Evolutionary conservation across 2,888 invertebrate species (phyloP).

Genomic region (Lutraria lutraria): DNA sequence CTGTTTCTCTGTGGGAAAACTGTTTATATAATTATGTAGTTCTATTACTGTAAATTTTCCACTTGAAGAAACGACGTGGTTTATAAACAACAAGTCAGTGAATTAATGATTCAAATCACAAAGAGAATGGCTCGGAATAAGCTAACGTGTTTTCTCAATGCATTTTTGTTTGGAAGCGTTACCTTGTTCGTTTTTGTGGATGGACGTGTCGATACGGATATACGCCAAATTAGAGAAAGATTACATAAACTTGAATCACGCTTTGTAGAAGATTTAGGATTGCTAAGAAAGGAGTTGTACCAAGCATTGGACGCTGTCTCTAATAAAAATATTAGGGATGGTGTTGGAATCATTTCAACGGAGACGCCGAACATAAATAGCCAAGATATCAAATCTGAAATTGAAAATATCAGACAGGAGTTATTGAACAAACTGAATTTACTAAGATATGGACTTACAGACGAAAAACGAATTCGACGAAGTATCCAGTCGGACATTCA

Average conservation of each 20-base stretch:
- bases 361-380: background rate
- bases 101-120: background rate
- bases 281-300: conserved; percentile 40
- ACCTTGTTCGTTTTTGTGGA: background rate
- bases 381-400: background rate
- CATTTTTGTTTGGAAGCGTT: background rate
- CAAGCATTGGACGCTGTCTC: background rate
- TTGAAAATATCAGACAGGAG: conserved; percentile 11
- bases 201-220: background rate
- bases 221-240: conserved; percentile 25
- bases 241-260: conserved; percentile 35
- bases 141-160: background rate
- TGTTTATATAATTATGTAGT: background rate
- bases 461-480: conserved; percentile 41
- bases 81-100: background rate
- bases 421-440: background rate
- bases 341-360: background rate
- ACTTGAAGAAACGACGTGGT: background rate
- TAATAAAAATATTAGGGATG: background rate
- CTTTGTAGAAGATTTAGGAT: conserved; percentile 34
- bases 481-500: conserved; percentile 18
- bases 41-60: background rate
- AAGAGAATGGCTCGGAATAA: background rate
- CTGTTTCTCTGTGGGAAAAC: background rate
- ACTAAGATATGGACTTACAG: conserved; percentile 2